Percentiles rank a stretch among this genome's conserved stretches.
phyloP scores from a whole-genome alignment of 2,888 invertebrate genomes.

The Parnassius mnemosyne region DNA sequence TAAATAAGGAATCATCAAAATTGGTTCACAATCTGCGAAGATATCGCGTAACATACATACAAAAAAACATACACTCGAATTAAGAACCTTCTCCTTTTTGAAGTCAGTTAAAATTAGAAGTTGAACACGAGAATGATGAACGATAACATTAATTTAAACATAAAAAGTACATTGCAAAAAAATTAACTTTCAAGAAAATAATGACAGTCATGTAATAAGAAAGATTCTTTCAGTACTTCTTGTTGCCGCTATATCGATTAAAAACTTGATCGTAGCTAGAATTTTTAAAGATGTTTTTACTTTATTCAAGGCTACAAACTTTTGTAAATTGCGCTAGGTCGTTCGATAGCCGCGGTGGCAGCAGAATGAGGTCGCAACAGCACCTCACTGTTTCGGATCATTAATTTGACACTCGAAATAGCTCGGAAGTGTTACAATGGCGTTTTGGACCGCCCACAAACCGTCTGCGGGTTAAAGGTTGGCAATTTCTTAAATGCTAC shows the following conservation, averaged over 20 bases:
- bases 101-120: too few relatives aligned
- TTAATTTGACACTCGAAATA: slow-evolving; percentile 75
- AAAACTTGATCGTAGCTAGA: slow-evolving; percentile 17
- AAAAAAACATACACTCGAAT: too few relatives aligned
- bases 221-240: slow-evolving; percentile 19
- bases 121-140: too few relatives aligned
- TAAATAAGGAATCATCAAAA: too few relatives aligned
- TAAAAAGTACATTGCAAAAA: slow-evolving; percentile 4
- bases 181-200: slow-evolving; percentile 23
- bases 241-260: slow-evolving; percentile 16
- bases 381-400: slow-evolving; percentile 67
- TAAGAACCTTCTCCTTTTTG: too few relatives aligned
- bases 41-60: too few relatives aligned
- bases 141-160: too few relatives aligned
- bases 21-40: too few relatives aligned
- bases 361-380: slow-evolving; percentile 50
- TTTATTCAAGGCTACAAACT: slow-evolving; percentile 17
- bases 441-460: slow-evolving; percentile 59
- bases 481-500: slow-evolving; percentile 52
- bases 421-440: slow-evolving; percentile 64
- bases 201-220: slow-evolving; percentile 12
- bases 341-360: slow-evolving; percentile 14
- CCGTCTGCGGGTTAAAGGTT: slow-evolving; percentile 68
- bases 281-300: slow-evolving; percentile 16
- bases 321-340: slow-evolving; percentile 18